A percentile compares a stretch with the other conserved stretches of the same genome.
These are phyloP conservation scores for Pygoscelis antarcticus DNA, from an alignment of 2,113 vertebrate genomes.

Conservation along the genomic window DNA sequence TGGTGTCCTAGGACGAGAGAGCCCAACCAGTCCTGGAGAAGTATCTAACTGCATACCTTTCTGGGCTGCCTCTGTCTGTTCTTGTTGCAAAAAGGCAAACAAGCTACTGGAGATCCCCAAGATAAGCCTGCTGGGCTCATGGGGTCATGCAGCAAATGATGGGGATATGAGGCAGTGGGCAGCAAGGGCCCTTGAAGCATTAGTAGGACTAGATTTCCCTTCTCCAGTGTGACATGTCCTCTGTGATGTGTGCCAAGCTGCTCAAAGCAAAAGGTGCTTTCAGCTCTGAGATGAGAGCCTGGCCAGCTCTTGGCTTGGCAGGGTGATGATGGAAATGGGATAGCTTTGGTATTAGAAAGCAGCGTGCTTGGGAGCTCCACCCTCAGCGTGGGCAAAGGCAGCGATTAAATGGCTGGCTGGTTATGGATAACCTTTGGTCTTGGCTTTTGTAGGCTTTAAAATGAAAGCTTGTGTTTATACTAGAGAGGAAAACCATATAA, in stretches of 20 bases:
- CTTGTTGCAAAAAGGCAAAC: background rate
- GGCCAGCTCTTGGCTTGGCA: background rate
- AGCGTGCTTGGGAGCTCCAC: background rate
- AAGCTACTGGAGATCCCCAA: background rate
- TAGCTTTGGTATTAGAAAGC: slow-evolving; percentile 19
- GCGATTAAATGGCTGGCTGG: background rate
- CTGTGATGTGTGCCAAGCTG: background rate
- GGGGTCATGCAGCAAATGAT: background rate
- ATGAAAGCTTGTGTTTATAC: background rate
- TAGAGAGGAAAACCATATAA: background rate
- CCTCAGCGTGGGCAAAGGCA: background rate
- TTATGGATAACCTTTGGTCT: background rate
- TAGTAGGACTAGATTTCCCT: background rate
- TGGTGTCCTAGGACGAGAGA: background rate
- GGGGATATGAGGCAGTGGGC: background rate
- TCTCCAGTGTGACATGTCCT: background rate
- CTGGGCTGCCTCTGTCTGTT: background rate
- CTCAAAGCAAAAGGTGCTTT: background rate
- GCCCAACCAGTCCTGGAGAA: background rate
- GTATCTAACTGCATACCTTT: background rate
- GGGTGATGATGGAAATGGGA: background rate
- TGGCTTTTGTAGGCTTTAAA: background rate
- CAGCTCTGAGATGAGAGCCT: background rate
- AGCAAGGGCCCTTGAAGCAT: background rate
- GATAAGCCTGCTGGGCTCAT: background rate